Conservation (phyloP, 2,113 vertebrate genomes). For the Nothoprocta pentlandii region DNA sequence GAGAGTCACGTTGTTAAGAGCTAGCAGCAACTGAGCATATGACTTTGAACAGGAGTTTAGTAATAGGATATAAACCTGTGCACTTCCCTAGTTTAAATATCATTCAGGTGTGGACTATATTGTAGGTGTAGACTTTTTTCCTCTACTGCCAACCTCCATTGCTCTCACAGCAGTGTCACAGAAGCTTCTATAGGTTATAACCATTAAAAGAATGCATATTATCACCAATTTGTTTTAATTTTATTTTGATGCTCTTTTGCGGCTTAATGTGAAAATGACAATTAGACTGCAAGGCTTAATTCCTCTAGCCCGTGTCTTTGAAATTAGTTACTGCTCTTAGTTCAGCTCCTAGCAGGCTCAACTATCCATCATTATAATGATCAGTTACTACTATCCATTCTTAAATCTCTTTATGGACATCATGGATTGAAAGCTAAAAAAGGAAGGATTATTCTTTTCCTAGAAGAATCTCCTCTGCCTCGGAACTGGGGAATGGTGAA, state of each 20-base stretch:
- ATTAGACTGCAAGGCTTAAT: neutral
- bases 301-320: neutral
- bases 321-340: neutral
- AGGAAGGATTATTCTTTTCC: neutral
- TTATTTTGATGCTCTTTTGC: neutral
- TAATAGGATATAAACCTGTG: neutral
- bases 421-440: neutral
- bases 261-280: fast-evolving
- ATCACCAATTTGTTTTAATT: neutral
- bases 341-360: neutral
- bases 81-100: neutral
- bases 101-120: fast-evolving
- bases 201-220: neutral
- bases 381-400: neutral
- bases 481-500: neutral
- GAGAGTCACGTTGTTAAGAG: neutral
- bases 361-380: neutral
- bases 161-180: neutral
- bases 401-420: neutral
- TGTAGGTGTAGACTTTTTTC: neutral
- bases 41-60: neutral
- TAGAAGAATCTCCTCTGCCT: neutral
- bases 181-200: neutral
- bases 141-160: neutral
- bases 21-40: neutral